Evolutionary conservation across 2,797 vertebrate species (phyloP).

Genomic region (Sphaeramia orbicularis): DNA sequence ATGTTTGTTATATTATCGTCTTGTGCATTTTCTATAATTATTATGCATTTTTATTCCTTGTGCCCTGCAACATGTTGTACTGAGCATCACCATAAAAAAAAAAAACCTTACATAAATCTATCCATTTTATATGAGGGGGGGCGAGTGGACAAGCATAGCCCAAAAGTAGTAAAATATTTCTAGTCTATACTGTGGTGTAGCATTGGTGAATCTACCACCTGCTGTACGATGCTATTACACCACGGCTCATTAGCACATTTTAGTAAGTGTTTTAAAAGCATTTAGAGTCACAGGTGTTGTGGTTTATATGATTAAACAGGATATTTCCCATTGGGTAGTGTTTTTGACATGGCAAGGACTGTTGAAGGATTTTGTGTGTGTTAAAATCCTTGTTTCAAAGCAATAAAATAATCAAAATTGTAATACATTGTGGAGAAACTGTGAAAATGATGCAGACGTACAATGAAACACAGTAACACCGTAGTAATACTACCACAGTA

Average conservation of each 20-base stretch:
- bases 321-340: background rate
- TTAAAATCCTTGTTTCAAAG: constrained; percentile 1
- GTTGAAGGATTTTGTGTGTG: background rate
- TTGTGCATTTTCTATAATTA: too few species aligned
- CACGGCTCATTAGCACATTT: constrained; percentile 44
- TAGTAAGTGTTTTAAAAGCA: constrained; percentile 16
- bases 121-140: background rate
- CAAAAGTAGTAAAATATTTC: constrained; percentile 19
- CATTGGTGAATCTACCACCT: constrained; percentile 11
- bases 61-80: background rate
- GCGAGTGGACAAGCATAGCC: background rate
- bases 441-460: background rate
- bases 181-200: constrained; percentile 8
- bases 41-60: too few species aligned
- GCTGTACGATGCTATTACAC: constrained; percentile 10
- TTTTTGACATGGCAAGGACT: background rate
- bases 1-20: too few species aligned
- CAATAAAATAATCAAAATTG: background rate
- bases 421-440: background rate
- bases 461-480: background rate
- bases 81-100: background rate
- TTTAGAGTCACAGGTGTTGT: constrained; percentile 13
- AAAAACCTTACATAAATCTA: background rate
- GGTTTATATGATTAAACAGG: constrained; percentile 6
- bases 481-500: background rate